Evolutionary conservation across 2,888 invertebrate species (phyloP), one percentile per base, ranked within the genome.

Genomic region (Tachina lurida): DNA sequence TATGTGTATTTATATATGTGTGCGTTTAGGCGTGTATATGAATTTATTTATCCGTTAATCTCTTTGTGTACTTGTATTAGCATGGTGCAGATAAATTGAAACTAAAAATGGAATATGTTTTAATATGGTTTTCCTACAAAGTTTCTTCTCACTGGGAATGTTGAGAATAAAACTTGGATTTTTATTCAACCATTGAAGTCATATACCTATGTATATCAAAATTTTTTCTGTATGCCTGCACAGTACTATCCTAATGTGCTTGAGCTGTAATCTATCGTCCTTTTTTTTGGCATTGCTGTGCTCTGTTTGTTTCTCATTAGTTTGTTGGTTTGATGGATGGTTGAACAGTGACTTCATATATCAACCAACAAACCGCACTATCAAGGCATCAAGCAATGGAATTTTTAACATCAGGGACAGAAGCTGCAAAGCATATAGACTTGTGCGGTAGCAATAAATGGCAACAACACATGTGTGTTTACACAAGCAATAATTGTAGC

Each of bases 271-370:
- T 13, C 10, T 13, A 45, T 31, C 22, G 41, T 12, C 49, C 41
- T 45, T 12, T 13, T 12, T 13, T 60, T 67, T 82, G 31, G 39
- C 63, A 67, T 68, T 70, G 49, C 65, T 31, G 31, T 54, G 43
- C 76, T 71, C 62, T 82, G 75, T 85, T 85, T 85, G 78, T 82
- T 82, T 82, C 82, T 85, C 85, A 85, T 85, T 78, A 85, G 82
- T 78, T 82, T 63, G 73, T 68, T 71, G 79, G 79, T 83, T 78
- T 86, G 79, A 86, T 80, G 79, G 86, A 79, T 86, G 86, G 83
- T 73, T 79, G 41, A 76, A 43, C 83, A 83, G 67, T 76, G 76
- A 80, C 83, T 76, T 79, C 73, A 80, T 86, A 75, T 75, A 82
- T 82, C 75, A 82, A 31, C 71, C 45, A 68, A 76, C 76, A 83